A percentile compares a stretch with the other conserved stretches of the same genome.
phyloP scores from a whole-genome alignment of 2,797 vertebrate species.

The Ceryle rudis region DNA sequence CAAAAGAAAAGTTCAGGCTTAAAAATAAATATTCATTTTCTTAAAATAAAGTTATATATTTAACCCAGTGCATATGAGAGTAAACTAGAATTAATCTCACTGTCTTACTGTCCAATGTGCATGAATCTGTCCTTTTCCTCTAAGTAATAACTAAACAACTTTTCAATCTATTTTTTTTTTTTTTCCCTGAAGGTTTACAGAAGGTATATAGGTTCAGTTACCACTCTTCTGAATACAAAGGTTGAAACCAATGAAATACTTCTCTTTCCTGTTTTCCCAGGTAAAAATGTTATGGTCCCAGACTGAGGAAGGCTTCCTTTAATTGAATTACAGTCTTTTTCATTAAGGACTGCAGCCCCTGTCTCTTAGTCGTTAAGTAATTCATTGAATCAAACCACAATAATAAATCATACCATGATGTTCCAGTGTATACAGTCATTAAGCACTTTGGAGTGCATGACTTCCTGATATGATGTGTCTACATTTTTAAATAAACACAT shows the following conservation, averaged over 20 bases:
- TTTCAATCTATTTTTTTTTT: background rate
- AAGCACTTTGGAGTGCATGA: constrained; percentile 46
- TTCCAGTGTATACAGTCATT: constrained; percentile 24
- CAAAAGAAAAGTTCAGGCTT: background rate
- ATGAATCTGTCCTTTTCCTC: background rate
- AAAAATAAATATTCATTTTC: background rate
- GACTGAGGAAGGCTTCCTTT: background rate
- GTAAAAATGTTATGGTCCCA: background rate
- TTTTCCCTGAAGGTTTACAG: background rate
- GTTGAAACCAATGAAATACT: background rate
- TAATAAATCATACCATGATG: constrained; percentile 8
- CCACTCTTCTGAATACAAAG: background rate
- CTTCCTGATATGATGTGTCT: constrained; percentile 30
- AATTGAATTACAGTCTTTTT: background rate
- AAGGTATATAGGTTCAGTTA: background rate
- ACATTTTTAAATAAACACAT: constrained; percentile 49
- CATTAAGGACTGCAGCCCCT: background rate
- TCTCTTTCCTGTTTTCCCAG: background rate
- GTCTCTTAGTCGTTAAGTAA: background rate
- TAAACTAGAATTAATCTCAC: background rate
- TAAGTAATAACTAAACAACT: background rate
- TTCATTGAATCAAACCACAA: background rate
- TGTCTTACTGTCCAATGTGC: background rate
- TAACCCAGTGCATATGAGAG: background rate
- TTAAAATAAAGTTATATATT: background rate